Base-by-base conservation (phyloP, 2,797 vertebrate genomes). In the Pipistrellus pygmaeus region DNA sequence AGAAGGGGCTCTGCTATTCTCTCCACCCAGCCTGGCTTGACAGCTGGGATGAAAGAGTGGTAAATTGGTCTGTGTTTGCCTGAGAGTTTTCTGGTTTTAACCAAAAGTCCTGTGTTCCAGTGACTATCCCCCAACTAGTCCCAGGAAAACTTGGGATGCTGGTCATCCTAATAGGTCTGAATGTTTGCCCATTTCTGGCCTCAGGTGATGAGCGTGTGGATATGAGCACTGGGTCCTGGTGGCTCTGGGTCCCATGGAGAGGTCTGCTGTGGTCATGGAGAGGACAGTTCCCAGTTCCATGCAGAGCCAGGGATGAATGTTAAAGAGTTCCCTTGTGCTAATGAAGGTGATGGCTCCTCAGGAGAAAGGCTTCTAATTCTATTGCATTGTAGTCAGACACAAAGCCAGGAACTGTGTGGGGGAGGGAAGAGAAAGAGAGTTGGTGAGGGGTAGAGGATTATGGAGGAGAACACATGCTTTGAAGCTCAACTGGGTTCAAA, bases 301-400 rank as follows among this genome's bases (percentile, higher is more conserved):
- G 0, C 3, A 21, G 18, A 27, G 12, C 27, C 5, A 12, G 32
- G 46, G 13, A 57, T 13, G 48, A 23, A 8, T 6, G 1, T 10
- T 20, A 48, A 46, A 38, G 62, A 35, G 38, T 27, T 27, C 23
- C 18, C 30, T 44, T 25, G 11, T 21, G 11, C 27, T 0, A 1
- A 76, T 23, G 72, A 68, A 81, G 41, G 15, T 6, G 3, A n/a
- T 5, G 15, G 32, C 7, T 21, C 35, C 2, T 2, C 20, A 15
- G 55, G 72, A 14, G 12, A 55, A 86, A 91, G 20, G 6, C 15
- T 41, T 51, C 41, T 41, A 25, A n/a, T 46, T 88, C 57, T 21
- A 27, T 46, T 9, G 5, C n/a, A 21, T 1, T 3, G 2, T 1
- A 0, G 1, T 32, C 30, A 25, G 66, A 8, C 6, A 0, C 11